Conservation (phyloP, 1,140 invertebrate genomes). For the Cephus cinctus region DNA sequence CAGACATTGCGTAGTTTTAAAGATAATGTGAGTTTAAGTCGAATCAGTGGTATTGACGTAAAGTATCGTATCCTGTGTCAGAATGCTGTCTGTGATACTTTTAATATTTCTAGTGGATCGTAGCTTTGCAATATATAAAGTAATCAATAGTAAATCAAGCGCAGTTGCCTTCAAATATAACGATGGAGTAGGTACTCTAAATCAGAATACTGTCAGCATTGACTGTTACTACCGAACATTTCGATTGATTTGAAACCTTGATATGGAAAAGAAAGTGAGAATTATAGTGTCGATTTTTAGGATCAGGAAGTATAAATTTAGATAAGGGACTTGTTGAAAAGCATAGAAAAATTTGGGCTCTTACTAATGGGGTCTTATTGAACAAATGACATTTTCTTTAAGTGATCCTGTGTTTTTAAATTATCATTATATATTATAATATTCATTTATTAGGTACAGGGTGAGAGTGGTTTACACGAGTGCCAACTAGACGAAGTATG, state of each 20-base stretch:
- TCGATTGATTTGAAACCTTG: too few species aligned
- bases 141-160: slow-evolving; percentile 36
- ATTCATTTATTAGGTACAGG: slow-evolving; percentile 44
- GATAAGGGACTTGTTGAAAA: too few species aligned
- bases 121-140: slow-evolving; percentile 24
- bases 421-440: slow-evolving; percentile 1
- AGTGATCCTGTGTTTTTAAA: background rate
- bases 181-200: slow-evolving; percentile 31
- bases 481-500: slow-evolving; percentile 54
- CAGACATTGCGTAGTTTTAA: background rate
- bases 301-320: background rate
- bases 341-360: too few species aligned
- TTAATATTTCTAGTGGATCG: slow-evolving; percentile 12
- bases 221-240: background rate
- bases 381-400: too few species aligned
- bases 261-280: too few species aligned
- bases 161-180: slow-evolving; percentile 39
- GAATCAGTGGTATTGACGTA: background rate
- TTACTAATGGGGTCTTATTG: too few species aligned
- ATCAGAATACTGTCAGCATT: background rate
- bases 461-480: slow-evolving; percentile 56
- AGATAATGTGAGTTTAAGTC: background rate
- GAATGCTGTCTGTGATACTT: slow-evolving; percentile 17
- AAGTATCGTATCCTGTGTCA: slow-evolving; percentile 1
- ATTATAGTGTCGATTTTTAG: too few species aligned